Evolutionary conservation across 2,113 vertebrate species (phyloP).

Genomic region (Sapajus apella): DNA sequence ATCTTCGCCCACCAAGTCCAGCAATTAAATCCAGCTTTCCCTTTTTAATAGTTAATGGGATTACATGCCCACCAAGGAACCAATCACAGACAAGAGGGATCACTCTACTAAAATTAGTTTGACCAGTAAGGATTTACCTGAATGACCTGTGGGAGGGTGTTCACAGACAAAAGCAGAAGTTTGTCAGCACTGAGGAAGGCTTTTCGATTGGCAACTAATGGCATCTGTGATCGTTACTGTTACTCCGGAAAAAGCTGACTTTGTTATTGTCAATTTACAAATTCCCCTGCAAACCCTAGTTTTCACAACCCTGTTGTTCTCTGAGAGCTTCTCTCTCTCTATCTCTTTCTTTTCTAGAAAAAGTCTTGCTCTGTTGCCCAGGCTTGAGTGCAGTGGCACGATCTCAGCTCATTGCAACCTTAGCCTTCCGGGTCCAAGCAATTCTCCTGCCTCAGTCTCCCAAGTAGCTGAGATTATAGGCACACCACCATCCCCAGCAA

Average conservation of each 20-base stretch:
- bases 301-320: not conserved
- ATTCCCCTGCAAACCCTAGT: not conserved
- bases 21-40: not conserved
- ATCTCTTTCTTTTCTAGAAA: not conserved
- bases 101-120: not conserved
- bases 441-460: no score
- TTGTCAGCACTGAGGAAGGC: not conserved
- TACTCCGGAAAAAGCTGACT: not conserved
- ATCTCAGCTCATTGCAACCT: no score
- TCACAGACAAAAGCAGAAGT: not conserved
- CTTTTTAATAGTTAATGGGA: not conserved
- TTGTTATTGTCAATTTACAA: not conserved
- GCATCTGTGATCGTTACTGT: not conserved
- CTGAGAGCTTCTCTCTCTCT: not conserved
- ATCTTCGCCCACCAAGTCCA: not conserved
- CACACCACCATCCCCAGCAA: fast-evolving
- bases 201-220: no score
- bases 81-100: not conserved
- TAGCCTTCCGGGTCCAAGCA: no score
- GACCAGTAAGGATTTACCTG: not conserved
- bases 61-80: not conserved
- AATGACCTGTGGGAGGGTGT: not conserved
- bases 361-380: no score
- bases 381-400: no score
- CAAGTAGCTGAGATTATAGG: no score